These are phyloP conservation scores for Drosophila hydei DNA, from an alignment of 1,140 invertebrate genomes.

Conservation along the genomic window DNA sequence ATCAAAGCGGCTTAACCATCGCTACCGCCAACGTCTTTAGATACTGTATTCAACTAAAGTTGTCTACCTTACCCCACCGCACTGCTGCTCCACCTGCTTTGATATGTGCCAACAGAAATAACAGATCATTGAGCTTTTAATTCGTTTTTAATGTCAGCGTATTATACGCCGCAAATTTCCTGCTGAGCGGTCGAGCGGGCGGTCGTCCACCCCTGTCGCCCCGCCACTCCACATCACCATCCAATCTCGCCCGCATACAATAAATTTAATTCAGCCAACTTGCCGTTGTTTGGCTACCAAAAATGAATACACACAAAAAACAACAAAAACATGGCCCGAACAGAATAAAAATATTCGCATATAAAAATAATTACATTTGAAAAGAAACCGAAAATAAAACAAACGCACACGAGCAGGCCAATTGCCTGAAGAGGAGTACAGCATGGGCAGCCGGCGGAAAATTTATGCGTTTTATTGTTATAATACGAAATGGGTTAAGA, in stretches of 20 bases:
- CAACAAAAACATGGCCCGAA: constrained; percentile 16
- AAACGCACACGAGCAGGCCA: not conserved
- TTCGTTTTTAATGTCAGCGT: constrained; percentile 73
- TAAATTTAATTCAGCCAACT: constrained; percentile 48
- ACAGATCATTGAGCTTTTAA: constrained; percentile 80
- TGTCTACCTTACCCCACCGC: not conserved
- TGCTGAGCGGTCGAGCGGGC: constrained; percentile 34
- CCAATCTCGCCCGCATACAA: constrained; percentile 28
- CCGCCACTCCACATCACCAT: not conserved
- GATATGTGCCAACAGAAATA: constrained; percentile 50
- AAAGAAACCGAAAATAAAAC: constrained; percentile 52
- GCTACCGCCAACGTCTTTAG: constrained; percentile 18
- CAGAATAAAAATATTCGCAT: constrained; percentile 48
- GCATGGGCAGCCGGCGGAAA: constrained; percentile 51
- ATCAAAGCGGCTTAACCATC: constrained; percentile 22
- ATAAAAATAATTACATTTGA: constrained; percentile 71
- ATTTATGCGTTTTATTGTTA: constrained; percentile 68
- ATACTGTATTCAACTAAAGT: not conserved
- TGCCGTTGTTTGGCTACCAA: constrained; percentile 37
- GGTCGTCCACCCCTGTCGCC: not conserved
- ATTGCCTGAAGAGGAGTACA: constrained; percentile 13
- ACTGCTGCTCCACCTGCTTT: constrained; percentile 15
- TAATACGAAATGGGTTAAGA: constrained; percentile 43
- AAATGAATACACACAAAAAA: constrained; percentile 25
- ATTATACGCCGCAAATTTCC: constrained; percentile 60